These are phyloP conservation scores for Spodoptera picta DNA, from an alignment of 2,888 invertebrate species.

Conservation along the genomic window DNA sequence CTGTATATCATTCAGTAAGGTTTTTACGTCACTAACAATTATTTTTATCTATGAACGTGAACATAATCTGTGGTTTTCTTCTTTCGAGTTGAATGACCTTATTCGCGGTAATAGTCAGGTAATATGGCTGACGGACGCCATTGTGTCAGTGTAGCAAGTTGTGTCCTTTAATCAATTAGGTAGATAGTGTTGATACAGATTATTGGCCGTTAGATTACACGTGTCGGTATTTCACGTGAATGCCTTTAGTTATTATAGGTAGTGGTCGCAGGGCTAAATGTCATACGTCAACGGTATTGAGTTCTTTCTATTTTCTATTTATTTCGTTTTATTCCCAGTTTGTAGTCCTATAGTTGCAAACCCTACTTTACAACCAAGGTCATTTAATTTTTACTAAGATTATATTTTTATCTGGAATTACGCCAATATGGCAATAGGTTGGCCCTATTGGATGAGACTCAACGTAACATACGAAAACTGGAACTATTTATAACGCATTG, in stretches of 20 bases:
- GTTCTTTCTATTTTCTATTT: neutral
- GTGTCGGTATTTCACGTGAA: slow-evolving; percentile 14
- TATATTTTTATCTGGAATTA: too few species aligned
- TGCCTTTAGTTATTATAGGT: slow-evolving; percentile 22
- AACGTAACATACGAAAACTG: too few species aligned
- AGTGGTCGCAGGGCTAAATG: slow-evolving; percentile 17
- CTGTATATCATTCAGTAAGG: slow-evolving; percentile 37
- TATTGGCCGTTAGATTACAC: slow-evolving; percentile 22
- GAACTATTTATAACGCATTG: too few species aligned
- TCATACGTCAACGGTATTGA: slow-evolving; percentile 13
- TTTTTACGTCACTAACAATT: slow-evolving; percentile 45
- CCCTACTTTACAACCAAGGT: neutral
- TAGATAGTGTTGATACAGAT: slow-evolving; percentile 9
- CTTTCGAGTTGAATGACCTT: slow-evolving; percentile 50
- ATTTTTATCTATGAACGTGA: slow-evolving; percentile 47
- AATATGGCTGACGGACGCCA: slow-evolving; percentile 9
- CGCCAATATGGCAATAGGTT: too few species aligned
- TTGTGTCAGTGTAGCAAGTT: slow-evolving; percentile 11
- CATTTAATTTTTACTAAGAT: too few species aligned
- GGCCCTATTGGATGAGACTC: too few species aligned
- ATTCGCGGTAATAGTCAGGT: slow-evolving; percentile 19
- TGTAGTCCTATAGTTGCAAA: neutral
- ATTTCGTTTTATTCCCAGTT: too few species aligned
- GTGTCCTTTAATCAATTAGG: slow-evolving; percentile 28
- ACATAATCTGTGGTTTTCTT: slow-evolving; percentile 42